These are phyloP conservation scores for Crotalus viridis DNA, from an alignment of 2,113 vertebrate genomes.

Conservation along the genomic window DNA sequence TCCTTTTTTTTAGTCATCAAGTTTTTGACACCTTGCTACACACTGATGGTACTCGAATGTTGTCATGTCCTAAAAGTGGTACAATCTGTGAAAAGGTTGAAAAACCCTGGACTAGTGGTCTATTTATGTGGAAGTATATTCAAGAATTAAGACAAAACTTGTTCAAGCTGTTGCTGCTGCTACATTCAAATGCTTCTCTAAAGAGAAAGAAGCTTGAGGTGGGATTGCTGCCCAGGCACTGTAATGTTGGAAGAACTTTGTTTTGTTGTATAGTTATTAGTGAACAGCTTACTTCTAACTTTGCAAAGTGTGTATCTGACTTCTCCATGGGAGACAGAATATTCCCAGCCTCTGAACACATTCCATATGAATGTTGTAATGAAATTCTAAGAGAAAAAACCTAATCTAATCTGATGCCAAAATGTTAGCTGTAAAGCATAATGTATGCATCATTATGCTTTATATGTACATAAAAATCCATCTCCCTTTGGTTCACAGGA, in stretches of 20 bases:
- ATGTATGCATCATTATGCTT: background rate
- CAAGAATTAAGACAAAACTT: background rate
- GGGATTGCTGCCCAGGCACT: background rate
- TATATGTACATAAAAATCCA: background rate
- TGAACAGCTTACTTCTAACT: background rate
- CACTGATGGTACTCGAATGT: too few species aligned
- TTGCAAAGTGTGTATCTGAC: background rate
- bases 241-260: background rate
- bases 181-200: background rate
- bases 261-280: background rate
- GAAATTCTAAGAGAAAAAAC: background rate
- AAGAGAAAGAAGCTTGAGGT: background rate
- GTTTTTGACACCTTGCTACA: too few species aligned
- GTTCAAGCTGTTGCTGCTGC: background rate
- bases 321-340: background rate
- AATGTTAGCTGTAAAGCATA: background rate
- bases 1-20: too few species aligned
- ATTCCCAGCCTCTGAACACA: background rate
- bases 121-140: background rate
- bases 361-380: background rate
- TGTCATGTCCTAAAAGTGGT: too few species aligned
- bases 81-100: too few species aligned
- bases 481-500: background rate
- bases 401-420: background rate
- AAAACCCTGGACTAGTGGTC: background rate